Percentiles rank a stretch among this genome's conserved stretches.
These are phyloP conservation scores for Hippopotamus amphibius DNA, from an alignment of 2,113 vertebrate species.

Conservation along the genomic window DNA sequence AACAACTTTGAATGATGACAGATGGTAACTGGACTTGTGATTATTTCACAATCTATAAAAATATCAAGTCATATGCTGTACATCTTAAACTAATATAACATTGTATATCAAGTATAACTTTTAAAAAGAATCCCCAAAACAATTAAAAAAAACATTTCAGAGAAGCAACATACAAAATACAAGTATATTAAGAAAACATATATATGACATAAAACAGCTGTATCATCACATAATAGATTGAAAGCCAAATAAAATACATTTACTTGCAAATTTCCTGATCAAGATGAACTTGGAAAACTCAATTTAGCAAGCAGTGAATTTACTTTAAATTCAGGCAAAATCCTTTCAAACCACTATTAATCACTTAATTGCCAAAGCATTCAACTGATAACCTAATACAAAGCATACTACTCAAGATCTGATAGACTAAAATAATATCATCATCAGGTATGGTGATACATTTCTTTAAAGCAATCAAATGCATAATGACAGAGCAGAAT, in stretches of 20 bases:
- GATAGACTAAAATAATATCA: conserved; percentile 8
- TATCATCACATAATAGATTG: conserved; percentile 6
- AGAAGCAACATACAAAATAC: conserved; percentile 32
- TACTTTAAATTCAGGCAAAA: conserved; percentile 53
- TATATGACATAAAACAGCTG: background rate
- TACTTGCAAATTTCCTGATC: conserved; percentile 63
- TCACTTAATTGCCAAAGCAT: conserved; percentile 10
- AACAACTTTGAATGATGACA: background rate
- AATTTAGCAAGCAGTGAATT: conserved; percentile 10
- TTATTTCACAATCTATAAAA: background rate
- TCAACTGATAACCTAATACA: conserved; percentile 46
- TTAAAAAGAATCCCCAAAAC: background rate
- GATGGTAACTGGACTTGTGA: background rate
- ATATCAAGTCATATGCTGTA: background rate
- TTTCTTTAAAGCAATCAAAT: conserved; percentile 59
- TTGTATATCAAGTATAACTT: background rate
- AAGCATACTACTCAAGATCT: background rate
- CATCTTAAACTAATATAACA: background rate
- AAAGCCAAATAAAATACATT: conserved; percentile 58
- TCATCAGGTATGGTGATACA: background rate
- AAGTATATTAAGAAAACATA: conserved; percentile 6
- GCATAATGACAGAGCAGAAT: conserved; percentile 30
- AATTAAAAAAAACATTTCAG: conserved; percentile 5
- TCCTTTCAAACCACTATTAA: background rate
- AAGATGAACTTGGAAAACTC: conserved; percentile 2